Conservation (phyloP, 2,797 vertebrate species). For the Bradypodion pumilum region DNA sequence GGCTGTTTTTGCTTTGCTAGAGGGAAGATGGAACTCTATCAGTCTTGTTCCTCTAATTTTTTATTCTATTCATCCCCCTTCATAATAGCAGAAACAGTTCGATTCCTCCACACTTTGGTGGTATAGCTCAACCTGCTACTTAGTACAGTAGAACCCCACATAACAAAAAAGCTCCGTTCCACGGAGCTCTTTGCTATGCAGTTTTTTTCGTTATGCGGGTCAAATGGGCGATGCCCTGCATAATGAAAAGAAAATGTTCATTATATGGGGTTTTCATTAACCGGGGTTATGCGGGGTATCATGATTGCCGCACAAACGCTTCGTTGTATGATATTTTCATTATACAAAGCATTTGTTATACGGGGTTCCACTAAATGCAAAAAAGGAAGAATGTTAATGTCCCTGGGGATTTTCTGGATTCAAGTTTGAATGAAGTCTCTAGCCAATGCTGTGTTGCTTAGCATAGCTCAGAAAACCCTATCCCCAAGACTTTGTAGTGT, state of each 20-base stretch:
- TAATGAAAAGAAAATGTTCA: no score
- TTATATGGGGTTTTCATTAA: no score
- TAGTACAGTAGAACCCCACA: no score
- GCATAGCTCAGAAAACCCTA: background rate
- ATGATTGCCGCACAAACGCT: no score
- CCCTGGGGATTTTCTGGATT: background rate
- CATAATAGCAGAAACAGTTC: constrained; percentile 10
- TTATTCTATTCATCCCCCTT: background rate
- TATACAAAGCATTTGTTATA: no score
- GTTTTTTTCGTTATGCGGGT: no score
- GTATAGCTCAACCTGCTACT: constrained; percentile 5
- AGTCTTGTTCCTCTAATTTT: background rate
- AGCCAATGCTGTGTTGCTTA: background rate
- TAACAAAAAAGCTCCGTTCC: no score
- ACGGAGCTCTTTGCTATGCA: no score
- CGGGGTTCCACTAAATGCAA: no score
- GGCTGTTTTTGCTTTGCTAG: background rate
- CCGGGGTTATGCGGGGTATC: no score
- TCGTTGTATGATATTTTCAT: no score
- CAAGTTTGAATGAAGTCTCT: background rate
- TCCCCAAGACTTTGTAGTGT: background rate
- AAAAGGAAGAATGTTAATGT: background rate
- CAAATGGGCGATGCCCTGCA: no score
- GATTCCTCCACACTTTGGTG: constrained; percentile 10
- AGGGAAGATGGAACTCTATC: background rate